Conservation (phyloP, 1,140 invertebrate genomes). For the Trichogramma pretiosum region DNA sequence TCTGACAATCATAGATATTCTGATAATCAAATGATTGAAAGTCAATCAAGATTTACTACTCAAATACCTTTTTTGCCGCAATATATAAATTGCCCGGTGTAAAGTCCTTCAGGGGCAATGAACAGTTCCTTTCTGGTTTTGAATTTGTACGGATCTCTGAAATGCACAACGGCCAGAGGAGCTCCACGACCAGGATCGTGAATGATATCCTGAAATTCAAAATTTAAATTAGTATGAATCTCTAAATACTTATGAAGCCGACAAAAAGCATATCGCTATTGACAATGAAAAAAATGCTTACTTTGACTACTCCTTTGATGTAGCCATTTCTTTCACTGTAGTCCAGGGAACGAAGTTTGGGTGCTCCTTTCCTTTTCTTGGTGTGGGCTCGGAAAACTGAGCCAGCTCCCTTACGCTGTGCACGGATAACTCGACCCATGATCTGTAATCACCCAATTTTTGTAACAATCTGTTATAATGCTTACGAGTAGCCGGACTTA, state of each 20-base stretch:
- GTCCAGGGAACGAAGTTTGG: constrained; percentile 88
- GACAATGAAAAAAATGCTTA: constrained; percentile 43
- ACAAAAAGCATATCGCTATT: too few species aligned
- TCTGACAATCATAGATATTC: background rate
- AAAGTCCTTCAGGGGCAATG: constrained; percentile 97
- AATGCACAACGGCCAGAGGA: constrained; percentile 91
- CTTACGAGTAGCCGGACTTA: too few species aligned
- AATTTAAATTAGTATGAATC: too few species aligned
- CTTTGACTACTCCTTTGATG: constrained; percentile 96
- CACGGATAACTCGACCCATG: constrained; percentile 99
- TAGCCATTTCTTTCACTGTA: constrained; percentile 97
- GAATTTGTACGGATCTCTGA: constrained; percentile 97
- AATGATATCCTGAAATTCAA: constrained; percentile 77
- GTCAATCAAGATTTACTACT: background rate
- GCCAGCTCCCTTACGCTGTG: constrained; percentile 97
- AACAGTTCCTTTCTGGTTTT: constrained; percentile 94
- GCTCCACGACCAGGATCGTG: constrained; percentile 99
- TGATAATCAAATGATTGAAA: too few species aligned
- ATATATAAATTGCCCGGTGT: constrained; percentile 99
- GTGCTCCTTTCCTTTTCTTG: constrained; percentile 95
- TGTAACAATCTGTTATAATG: too few species aligned
- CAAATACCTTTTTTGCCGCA: constrained; percentile 90
- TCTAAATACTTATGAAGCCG: background rate
- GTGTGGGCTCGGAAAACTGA: constrained; percentile 96
- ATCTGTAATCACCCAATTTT: too few species aligned